A percentile compares a stretch with the other conserved stretches of the same genome.
phyloP scores from a whole-genome alignment of 2,888 invertebrate genomes.

The Xestoiulus laeticollis region DNA sequence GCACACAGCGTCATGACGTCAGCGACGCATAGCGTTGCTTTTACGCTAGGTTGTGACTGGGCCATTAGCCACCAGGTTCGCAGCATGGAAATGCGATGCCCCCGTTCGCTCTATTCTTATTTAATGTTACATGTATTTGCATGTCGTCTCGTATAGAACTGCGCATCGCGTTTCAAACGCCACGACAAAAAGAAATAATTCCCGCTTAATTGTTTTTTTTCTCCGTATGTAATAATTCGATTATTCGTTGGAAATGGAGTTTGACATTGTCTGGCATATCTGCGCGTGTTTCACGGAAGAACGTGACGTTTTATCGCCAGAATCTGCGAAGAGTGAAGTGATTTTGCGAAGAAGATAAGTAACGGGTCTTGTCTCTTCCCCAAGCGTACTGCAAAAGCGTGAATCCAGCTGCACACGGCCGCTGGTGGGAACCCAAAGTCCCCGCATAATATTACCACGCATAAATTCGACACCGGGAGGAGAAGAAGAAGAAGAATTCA shows the following conservation, averaged over 20 bases:
- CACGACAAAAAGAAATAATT: neutral
- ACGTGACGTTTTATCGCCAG: neutral
- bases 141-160: neutral
- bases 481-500: too few species aligned
- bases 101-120: neutral
- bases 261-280: neutral
- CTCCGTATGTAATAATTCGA: neutral
- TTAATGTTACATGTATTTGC: too few species aligned
- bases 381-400: neutral
- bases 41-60: neutral
- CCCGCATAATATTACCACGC: slow-evolving; percentile 21
- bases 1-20: too few species aligned
- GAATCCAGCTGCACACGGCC: neutral
- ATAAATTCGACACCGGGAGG: slow-evolving; percentile 3
- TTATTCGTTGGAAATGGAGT: neutral
- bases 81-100: neutral
- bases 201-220: neutral
- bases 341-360: neutral
- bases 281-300: neutral
- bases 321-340: neutral
- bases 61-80: neutral
- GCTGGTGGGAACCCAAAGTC: neutral
- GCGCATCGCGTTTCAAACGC: neutral
- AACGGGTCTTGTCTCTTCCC: neutral
- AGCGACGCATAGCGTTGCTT: too few species aligned